A percentile compares a stretch with the other conserved stretches of the same genome.
Evolutionary conservation across 2,888 invertebrate genomes (phyloP).

Genomic region (Ormyrus pomaceus): DNA sequence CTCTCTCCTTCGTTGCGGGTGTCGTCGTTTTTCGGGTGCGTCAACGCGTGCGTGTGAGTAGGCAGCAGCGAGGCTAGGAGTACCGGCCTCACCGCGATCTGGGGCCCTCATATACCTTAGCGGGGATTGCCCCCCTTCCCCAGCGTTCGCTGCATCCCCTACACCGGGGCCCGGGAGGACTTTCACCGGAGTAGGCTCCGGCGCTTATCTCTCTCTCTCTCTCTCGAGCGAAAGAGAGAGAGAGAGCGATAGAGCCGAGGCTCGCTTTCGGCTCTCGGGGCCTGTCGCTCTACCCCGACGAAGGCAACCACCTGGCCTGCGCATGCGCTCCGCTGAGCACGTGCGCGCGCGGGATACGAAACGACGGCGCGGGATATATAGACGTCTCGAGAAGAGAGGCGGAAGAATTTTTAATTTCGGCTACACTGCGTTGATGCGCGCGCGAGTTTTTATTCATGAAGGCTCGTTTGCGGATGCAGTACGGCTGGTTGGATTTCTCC

Average conservation of each 20-base stretch:
- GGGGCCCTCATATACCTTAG: constrained; percentile 76
- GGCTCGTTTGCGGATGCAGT: too few relatives aligned
- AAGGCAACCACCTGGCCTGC: not conserved
- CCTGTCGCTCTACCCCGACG: not conserved
- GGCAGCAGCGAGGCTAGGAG: constrained; percentile 71
- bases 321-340: not conserved
- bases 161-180: constrained; percentile 34
- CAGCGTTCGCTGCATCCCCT: constrained; percentile 55
- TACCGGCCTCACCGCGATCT: constrained; percentile 71
- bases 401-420: too few relatives aligned
- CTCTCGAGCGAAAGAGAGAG: not conserved
- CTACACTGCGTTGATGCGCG: too few relatives aligned
- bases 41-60: constrained; percentile 65
- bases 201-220: not conserved
- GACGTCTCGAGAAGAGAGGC: too few relatives aligned
- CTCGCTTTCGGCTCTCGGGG: too few relatives aligned
- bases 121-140: constrained; percentile 65
- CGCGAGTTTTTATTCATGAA: too few relatives aligned
- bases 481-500: too few relatives aligned
- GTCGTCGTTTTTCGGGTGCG: not conserved
- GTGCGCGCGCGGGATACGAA: not conserved
- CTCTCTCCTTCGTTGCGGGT: too few relatives aligned
- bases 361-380: too few relatives aligned
- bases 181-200: constrained; percentile 47
- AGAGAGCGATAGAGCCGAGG: too few relatives aligned